These are phyloP conservation scores for Arge pagana DNA, from an alignment of 2,888 invertebrate genomes.

Conservation along the genomic window DNA sequence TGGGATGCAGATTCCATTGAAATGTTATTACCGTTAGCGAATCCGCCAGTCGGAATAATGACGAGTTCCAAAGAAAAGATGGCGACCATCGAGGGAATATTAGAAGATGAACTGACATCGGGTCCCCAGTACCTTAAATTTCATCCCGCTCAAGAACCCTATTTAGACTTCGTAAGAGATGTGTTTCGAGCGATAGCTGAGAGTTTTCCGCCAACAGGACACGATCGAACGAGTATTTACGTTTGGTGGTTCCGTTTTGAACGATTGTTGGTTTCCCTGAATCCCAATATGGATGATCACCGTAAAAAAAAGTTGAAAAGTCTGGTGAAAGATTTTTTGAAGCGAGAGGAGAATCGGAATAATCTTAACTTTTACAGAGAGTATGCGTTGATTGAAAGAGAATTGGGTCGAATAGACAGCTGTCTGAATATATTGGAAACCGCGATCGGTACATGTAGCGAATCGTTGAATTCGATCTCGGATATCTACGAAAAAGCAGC, in stretches of 20 bases:
- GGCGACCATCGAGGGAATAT: constrained; percentile 40
- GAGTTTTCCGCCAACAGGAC: constrained; percentile 52
- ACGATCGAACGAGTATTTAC: constrained; percentile 63
- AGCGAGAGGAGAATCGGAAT: constrained; percentile 61
- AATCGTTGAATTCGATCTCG: constrained; percentile 37
- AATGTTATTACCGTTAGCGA: constrained; percentile 46
- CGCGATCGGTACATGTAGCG: constrained; percentile 53
- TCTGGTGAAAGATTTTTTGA: constrained; percentile 63
- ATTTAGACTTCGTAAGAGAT: constrained; percentile 61
- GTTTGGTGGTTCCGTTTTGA: constrained; percentile 70
- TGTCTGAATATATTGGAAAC: constrained; percentile 62
- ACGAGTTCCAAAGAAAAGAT: constrained; percentile 38
- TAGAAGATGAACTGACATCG: constrained; percentile 58
- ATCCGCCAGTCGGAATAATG: constrained; percentile 45
- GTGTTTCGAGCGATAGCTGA: constrained; percentile 62
- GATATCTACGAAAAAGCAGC: constrained; percentile 48
- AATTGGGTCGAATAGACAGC: constrained; percentile 58
- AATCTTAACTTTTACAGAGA: constrained; percentile 66
- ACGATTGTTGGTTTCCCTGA: constrained; percentile 61
- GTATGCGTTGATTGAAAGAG: constrained; percentile 66
- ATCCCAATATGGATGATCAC: constrained; percentile 57
- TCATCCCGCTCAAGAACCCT: constrained; percentile 67
- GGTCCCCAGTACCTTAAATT: constrained; percentile 66
- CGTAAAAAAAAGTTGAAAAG: constrained; percentile 60
- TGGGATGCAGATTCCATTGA: constrained; percentile 51